Percentiles rank a stretch among this genome's conserved stretches.
Evolutionary conservation across 2,888 invertebrate genomes (phyloP).

Genomic region (Metallyticus violacea): DNA sequence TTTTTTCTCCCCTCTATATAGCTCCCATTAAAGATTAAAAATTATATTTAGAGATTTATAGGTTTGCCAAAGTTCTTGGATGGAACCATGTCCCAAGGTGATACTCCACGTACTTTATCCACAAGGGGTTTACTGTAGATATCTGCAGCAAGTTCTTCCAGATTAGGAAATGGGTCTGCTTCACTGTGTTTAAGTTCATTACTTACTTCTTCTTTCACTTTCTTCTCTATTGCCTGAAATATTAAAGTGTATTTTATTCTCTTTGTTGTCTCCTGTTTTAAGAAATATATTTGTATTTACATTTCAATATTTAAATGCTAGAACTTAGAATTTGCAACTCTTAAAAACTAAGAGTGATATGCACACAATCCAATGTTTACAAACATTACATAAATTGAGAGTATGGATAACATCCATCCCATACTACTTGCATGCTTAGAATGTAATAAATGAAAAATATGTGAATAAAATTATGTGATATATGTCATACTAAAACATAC

Average conservation of each 20-base stretch:
- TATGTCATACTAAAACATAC: too few species aligned
- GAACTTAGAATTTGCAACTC: too few species aligned
- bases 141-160: constrained; percentile 75
- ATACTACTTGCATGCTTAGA: too few species aligned
- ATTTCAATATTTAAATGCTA: too few species aligned
- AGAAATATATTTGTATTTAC: too few species aligned
- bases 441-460: too few species aligned
- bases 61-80: constrained; percentile 52
- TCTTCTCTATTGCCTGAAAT: not conserved
- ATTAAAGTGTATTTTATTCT: not conserved
- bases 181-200: constrained; percentile 69
- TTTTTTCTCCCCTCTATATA: too few species aligned
- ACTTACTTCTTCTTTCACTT: constrained; percentile 59
- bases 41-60: constrained; percentile 45
- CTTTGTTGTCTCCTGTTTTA: not conserved
- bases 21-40: not conserved
- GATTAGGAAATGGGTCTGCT: constrained; percentile 69
- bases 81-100: constrained; percentile 48
- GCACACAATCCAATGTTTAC: too few species aligned
- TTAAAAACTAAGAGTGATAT: too few species aligned
- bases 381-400: too few species aligned
- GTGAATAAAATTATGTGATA: too few species aligned
- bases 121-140: constrained; percentile 70
- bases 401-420: too few species aligned
- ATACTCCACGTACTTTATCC: constrained; percentile 61